Evolutionary conservation across 2,797 vertebrate genomes (phyloP), one percentile per base, ranked within the genome.

Genomic region (Champsocephalus gunnari): DNA sequence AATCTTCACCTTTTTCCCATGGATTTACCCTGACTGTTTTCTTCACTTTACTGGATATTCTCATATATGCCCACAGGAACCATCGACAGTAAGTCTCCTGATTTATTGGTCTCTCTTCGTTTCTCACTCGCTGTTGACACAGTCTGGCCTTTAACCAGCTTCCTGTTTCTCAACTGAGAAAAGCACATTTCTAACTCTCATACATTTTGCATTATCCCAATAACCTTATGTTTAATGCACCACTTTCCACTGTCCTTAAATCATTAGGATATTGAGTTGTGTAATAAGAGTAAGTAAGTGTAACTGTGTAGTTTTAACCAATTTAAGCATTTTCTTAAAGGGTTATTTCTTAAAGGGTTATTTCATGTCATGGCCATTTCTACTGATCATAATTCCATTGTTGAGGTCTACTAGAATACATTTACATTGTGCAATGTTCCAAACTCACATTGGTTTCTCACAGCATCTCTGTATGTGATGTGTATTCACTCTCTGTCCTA

Each of bases 1-100:
- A 69, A 80, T 85, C 81, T 80, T 44, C 72, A 82, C 80, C 80
- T 76, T 84, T 77, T 66, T 47, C 71, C 79, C 55, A 69, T 72
- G 69, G 68, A 81, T 77, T 74, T 75, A 69, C 74, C 70, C 71
- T 65, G 50, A 41, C 58, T 53, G 67, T 70, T 11, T 3, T 45
- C 38, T 45, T 54, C 10, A 24, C 64, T 83, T 71, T 71, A 50
- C 71, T 77, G 75, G 68, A 78, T 71, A 71, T 73, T 75, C 24
- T 66, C 45, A 71, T 81, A 66, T 81, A 64, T 49, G 49, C 73
- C 45, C 59, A 43, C 14, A 73, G 47, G 67, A 77, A 44, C 54
- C 57, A 54, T 44, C 32, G 19, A 70, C 32, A 47, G 67, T 80
- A 75, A 63, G 60, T 71, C 59, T 28, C 4, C n/a, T 32, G 24